Evolutionary conservation across 2,888 invertebrate species (phyloP), one percentile per base, ranked within the genome.

Genomic region (Drosophila affinis): DNA sequence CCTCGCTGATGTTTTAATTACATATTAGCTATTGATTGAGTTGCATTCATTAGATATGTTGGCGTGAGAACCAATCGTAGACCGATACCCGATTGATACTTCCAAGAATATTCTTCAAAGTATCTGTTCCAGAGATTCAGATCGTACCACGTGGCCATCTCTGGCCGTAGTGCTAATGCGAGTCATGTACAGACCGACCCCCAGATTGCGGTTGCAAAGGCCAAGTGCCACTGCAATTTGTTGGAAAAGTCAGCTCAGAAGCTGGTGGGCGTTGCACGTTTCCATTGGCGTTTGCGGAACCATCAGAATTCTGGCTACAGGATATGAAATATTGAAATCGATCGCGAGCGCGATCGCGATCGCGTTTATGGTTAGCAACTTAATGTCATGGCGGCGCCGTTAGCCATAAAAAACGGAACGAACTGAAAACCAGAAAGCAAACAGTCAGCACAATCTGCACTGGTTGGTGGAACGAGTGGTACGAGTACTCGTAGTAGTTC

Each of bases 221-320:
- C 57, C 79, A 82, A 76, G 72, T 74, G 81, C 78, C 79, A 81
- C 77, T 77, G 81, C 72, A 81, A 81, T 77, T 80, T 79, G 79
- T 67, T 27, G 39, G 14, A 47, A 72, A 55, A 58, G 58, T 49
- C 57, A 39, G 29, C 47, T 46, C 48, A 59, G 72, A 58, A 58
- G 58, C 72, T 46, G 17, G 62, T 67, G 52, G 78, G 71, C 62
- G 73, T 64, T 52, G 52, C 59, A 62, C 62, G 24, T 52, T 44
- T 56, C 39, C 47, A 34, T 44, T 39, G 75, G 58, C 59, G 74
- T 77, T 78, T 72, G 69, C 76, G 79, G 78, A 79, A 78, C 79
- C 53, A 12, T 39, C 39, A 24, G 44, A 60, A 32, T 21, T 61
- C 24, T 51, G 21, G 27, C 71, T 79, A 62, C 79, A 78, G 83